phyloP scores from a whole-genome alignment of 1,140 invertebrate species.

The Dendrolimus kikuchii region DNA sequence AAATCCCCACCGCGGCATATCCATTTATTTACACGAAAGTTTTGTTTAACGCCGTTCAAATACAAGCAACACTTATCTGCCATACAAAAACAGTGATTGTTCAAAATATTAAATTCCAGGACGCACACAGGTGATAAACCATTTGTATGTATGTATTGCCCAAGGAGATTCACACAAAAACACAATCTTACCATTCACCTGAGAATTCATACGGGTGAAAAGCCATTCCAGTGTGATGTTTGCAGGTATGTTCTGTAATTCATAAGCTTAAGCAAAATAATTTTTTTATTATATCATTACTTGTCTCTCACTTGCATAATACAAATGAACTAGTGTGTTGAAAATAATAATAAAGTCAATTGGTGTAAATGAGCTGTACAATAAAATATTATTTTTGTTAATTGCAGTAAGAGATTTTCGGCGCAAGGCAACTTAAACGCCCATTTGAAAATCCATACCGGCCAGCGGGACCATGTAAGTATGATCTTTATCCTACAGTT shows the following conservation, averaged over 20 bases:
- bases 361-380: too few relatives aligned
- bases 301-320: too few relatives aligned
- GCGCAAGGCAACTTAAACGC: conserved; percentile 74
- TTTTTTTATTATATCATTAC: too few relatives aligned
- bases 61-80: too few relatives aligned
- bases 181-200: conserved; percentile 91
- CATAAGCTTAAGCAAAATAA: too few relatives aligned
- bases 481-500: conserved; percentile 9
- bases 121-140: conserved; percentile 78
- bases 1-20: too few relatives aligned
- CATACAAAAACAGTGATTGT: too few relatives aligned
- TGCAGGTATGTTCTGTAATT: conserved; percentile 69
- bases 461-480: conserved; percentile 76
- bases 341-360: too few relatives aligned
- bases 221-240: conserved; percentile 87
- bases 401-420: conserved; percentile 73
- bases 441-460: conserved; percentile 74
- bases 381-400: conserved; percentile 12
- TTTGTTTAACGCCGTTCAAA: too few relatives aligned
- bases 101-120: conserved; percentile 27
- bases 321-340: too few relatives aligned
- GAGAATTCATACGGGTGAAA: conserved; percentile 84
- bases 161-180: conserved; percentile 85
- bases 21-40: too few relatives aligned
- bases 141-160: conserved; percentile 82